A percentile compares a stretch with the other conserved stretches of the same genome.
Evolutionary conservation across 2,113 vertebrate species (phyloP).

Genomic region (Onychostruthus taczanowskii): DNA sequence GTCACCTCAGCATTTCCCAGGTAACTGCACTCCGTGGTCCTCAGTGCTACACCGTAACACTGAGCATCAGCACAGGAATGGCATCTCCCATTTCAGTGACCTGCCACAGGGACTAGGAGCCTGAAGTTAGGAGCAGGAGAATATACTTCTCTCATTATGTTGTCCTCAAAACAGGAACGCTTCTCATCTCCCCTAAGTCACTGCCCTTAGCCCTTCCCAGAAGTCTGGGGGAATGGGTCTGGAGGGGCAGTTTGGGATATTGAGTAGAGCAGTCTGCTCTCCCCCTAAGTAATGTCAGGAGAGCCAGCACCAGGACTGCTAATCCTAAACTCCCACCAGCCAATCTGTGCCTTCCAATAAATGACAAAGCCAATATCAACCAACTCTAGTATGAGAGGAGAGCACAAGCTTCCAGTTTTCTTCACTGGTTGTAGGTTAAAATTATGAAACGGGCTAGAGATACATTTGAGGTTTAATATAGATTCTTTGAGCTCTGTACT

Average conservation of each 20-base stretch:
- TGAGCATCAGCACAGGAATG: not conserved
- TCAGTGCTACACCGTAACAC: rapidly evolving
- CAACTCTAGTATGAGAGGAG: not conserved
- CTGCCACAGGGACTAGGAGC: not conserved
- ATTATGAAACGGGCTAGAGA: not conserved
- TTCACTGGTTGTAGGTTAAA: not conserved
- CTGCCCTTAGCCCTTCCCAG: not conserved
- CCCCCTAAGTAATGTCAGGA: not conserved
- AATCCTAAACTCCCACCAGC: not conserved
- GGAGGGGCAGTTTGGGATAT: not conserved
- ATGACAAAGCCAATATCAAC: not conserved
- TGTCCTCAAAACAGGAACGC: not conserved
- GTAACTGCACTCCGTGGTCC: not conserved
- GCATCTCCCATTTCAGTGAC: not conserved
- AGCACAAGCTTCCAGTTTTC: not conserved
- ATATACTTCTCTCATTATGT: not conserved
- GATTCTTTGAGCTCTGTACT: not conserved
- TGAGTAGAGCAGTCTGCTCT: not conserved
- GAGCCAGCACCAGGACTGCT: not conserved
- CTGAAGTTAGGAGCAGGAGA: not conserved
- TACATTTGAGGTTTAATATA: not conserved
- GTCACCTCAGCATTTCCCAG: not conserved
- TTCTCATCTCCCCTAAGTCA: not conserved
- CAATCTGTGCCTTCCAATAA: not conserved
- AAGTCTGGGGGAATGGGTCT: not conserved